These are phyloP conservation scores for Brachyopa scutellaris DNA, from an alignment of 2,888 invertebrate genomes.

Conservation along the genomic window DNA sequence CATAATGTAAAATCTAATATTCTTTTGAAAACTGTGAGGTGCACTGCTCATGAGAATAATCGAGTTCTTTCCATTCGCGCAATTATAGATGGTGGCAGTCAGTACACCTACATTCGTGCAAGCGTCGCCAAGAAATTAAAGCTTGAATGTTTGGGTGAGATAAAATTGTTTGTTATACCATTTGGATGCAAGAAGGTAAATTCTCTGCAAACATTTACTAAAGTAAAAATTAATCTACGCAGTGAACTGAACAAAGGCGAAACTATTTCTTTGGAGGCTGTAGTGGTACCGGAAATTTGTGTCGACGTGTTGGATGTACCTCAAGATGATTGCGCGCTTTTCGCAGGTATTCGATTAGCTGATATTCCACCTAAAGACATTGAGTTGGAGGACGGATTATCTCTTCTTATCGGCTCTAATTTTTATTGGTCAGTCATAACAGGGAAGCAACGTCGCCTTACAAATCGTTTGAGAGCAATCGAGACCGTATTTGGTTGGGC, in stretches of 20 bases:
- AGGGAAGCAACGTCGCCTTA: conserved; percentile 2
- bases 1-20: background rate
- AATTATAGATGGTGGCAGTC: conserved; percentile 14
- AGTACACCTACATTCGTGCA: background rate
- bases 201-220: background rate
- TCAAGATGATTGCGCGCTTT: background rate
- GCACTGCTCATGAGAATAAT: background rate
- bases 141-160: background rate
- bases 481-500: conserved; percentile 14
- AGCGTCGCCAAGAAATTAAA: background rate
- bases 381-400: background rate
- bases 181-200: background rate
- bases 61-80: background rate
- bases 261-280: background rate
- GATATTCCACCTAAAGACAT: background rate
- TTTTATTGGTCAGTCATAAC: conserved; percentile 8
- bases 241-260: background rate
- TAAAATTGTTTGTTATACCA: background rate
- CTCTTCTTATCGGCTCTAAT: background rate
- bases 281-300: conserved; percentile 20
- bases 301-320: conserved; percentile 5
- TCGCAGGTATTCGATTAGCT: background rate
- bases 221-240: background rate
- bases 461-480: background rate
- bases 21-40: conserved; percentile 4